Evolutionary conservation across 2,113 vertebrate species (phyloP), one percentile per base, ranked within the genome.

Genomic region (Puntigrus tetrazona): DNA sequence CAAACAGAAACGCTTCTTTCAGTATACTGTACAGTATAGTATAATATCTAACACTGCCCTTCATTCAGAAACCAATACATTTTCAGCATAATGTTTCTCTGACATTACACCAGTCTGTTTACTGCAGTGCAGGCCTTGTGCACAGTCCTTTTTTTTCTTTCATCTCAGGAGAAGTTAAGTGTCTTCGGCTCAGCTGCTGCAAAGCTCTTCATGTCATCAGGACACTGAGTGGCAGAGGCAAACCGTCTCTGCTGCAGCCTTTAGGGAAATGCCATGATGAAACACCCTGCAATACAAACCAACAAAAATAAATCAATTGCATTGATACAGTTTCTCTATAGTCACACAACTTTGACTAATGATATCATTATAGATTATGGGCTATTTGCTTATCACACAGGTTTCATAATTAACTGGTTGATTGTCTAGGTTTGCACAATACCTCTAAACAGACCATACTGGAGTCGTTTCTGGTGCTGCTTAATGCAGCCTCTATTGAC

Each of bases 161-260:
- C 41, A 38, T 57, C 80, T 63, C 0, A 0, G 22, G 81, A 65
- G n/a, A 25, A 63, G 88, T 90, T 90, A 88, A 92, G 86, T 79
- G 82, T 65, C 69, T 78, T 52, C 86, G 86, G 87, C 87, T 82
- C 85, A 90, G 89, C 89, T 89, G 85, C 63, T 87, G 0, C 34
- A 90, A 90, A 91, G 91, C 91, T 91, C 85, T 79, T 89, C 89
- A 89, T 88, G 86, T 70, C 79, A 88, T 88, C 76, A 83, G 69
- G 84, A 88, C 90, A 29, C 63, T 86, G 85, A 86, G 86, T 82
- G 85, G 86, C 89, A 91, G 83, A 59, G 65, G 82, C 78, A 89
- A 61, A 72, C 75, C 72, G 86, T 70, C 73, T 14, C 82, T 88
- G 84, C 78, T 91, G 83, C 85, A 45, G 4, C 52, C 9, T 61